Evolutionary conservation across 2,888 invertebrate genomes (phyloP), one percentile per base, ranked within the genome.

Genomic region (Sarcophaga subvicina): DNA sequence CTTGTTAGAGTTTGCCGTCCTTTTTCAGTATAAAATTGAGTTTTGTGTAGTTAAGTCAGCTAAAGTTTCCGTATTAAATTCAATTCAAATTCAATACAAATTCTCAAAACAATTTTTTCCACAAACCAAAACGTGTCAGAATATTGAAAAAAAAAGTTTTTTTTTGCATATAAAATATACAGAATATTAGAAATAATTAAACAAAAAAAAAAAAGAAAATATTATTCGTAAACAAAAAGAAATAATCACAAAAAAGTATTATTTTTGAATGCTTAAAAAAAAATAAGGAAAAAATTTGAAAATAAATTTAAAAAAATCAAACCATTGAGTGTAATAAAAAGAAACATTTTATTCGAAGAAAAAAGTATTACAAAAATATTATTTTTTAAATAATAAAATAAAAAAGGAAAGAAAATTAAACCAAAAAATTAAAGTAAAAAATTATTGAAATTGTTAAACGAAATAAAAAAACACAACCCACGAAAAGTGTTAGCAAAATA

Each of bases 41-140:
- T 93, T 93, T 93, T 93, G 93, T 93, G 93, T 93, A 93, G 93
- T 93, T 93, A 93, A 93, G 93, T 93, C 93, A 93, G 92, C 81
- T 79, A 92, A 92, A 91, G 91, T 92, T 93, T 93, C 87, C 93
- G 92, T 92, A 92, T 90, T 25, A 72, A 67, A 72, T 67, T 72
- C 64, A 71, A 49, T 49, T 49, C 49, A 71, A 71, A 49, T 49
- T 49, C 49, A 49, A 49, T 49, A 3, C 49, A 90, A 90, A 80
- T 92, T 92, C 91, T 91, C 89, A 79, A 87, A 85, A 79, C 85
- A 20, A 64, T 86, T 88, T 76, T 80, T 79, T 79, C 81, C 37
- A 37, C 37, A 84, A 87, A 82, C 72, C 37, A 60, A 45, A 59
- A 66, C 22, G 11, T 27, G 59, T 25, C 20, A 47, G 69, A 14